phyloP scores from a whole-genome alignment of 2,113 vertebrate species.

The Ariopsis seemanni region DNA sequence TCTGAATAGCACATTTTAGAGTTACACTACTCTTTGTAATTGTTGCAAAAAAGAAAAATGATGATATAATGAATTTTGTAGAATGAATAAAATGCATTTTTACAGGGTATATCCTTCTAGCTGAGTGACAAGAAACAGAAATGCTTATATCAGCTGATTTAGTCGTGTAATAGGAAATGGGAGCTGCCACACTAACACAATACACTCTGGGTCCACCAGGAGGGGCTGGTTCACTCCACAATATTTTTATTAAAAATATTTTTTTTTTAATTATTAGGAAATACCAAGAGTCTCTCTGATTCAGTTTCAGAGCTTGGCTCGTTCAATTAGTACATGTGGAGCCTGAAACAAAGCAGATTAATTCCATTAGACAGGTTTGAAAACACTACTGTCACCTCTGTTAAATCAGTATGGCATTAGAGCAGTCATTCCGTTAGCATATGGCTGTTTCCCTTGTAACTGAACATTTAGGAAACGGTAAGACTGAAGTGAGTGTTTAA shows the following conservation, averaged over 20 bases:
- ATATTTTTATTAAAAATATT: background rate
- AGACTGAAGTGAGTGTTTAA: background rate
- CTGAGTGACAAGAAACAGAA: background rate
- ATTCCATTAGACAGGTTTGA: constrained; percentile 12
- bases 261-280: background rate
- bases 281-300: constrained; percentile 5
- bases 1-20: background rate
- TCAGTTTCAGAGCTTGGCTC: constrained; percentile 21
- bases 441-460: background rate
- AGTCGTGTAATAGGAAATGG: background rate
- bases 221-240: background rate
- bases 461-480: background rate
- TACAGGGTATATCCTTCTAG: background rate
- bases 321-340: background rate
- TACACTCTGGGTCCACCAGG: constrained; percentile 18
- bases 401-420: constrained; percentile 6
- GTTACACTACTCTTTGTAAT: background rate
- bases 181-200: background rate
- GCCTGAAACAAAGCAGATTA: constrained; percentile 16
- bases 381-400: constrained; percentile 15
- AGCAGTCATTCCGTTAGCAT: background rate
- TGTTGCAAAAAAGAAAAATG: background rate
- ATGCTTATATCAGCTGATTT: background rate
- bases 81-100: background rate
- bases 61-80: too few relatives aligned